Conservation (phyloP, 1,140 invertebrate genomes). For the Dendroctonus ponderosae region DNA sequence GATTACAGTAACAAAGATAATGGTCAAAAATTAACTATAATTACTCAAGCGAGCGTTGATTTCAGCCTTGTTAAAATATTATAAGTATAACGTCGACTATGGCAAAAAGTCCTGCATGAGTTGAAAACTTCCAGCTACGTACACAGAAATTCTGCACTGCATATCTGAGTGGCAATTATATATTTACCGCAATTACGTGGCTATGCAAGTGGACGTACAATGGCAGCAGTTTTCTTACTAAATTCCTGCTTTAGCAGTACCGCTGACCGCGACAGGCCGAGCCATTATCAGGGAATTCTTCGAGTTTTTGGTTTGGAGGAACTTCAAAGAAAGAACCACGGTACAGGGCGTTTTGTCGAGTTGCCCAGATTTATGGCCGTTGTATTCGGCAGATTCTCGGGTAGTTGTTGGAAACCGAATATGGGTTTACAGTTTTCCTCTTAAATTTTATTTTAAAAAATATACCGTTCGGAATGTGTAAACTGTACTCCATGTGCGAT, state of each 20-base stretch:
- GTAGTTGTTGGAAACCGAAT: too few species aligned
- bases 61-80: slow-evolving; percentile 21
- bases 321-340: slow-evolving; percentile 33
- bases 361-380: slow-evolving; percentile 12
- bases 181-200: slow-evolving; percentile 43
- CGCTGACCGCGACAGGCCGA: slow-evolving; percentile 32
- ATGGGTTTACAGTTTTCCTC: too few species aligned
- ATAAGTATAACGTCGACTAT: slow-evolving; percentile 1
- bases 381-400: background rate
- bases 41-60: background rate
- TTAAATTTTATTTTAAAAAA: too few species aligned
- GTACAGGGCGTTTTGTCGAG: slow-evolving; percentile 14
- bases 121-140: slow-evolving; percentile 7
- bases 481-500: too few species aligned
- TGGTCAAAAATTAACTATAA: slow-evolving; percentile 9
- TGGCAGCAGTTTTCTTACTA: slow-evolving; percentile 37
- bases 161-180: slow-evolving; percentile 38
- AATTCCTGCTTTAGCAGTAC: slow-evolving; percentile 38
- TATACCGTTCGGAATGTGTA: too few species aligned
- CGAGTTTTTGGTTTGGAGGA: slow-evolving; percentile 37
- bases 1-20: too few species aligned
- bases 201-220: slow-evolving; percentile 38
- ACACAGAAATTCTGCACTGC: slow-evolving; percentile 23
- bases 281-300: slow-evolving; percentile 40
- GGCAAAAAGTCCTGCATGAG: slow-evolving; percentile 3